Evolutionary conservation across 2,888 invertebrate species (phyloP).

Genomic region (Mythimna loreyi): DNA sequence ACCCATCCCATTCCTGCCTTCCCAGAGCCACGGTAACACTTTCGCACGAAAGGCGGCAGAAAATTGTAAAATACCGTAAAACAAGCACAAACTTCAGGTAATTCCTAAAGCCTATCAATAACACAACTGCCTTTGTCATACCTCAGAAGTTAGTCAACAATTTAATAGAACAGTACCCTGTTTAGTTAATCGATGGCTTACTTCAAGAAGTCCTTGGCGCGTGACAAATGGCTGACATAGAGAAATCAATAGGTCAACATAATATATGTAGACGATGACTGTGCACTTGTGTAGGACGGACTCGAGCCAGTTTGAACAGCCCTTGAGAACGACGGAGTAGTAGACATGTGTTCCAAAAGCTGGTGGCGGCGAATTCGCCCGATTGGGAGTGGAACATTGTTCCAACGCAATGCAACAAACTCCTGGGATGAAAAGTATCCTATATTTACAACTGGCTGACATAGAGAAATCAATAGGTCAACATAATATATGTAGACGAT

Average conservation of each 20-base stretch:
- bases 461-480: constrained; percentile 43
- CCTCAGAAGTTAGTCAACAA: not conserved
- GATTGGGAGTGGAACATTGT: too few species aligned
- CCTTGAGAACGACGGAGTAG: not conserved
- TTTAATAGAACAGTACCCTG: not conserved
- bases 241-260: constrained; percentile 39
- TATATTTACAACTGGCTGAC: constrained; percentile 30
- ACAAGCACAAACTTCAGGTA: too few species aligned
- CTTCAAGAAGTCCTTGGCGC: constrained; percentile 23
- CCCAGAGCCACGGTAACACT: too few species aligned
- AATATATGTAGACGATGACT: not conserved
- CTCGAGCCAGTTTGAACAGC: not conserved
- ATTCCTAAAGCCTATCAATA: too few species aligned
- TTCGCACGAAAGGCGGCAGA: too few species aligned
- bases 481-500: not conserved
- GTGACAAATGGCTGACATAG: constrained; percentile 32
- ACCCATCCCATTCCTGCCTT: too few species aligned
- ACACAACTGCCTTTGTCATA: too few species aligned
- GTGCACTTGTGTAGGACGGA: not conserved
- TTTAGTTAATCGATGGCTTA: constrained; percentile 17
- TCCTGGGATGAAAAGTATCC: too few species aligned
- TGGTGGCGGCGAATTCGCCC: too few species aligned
- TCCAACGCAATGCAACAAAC: too few species aligned
- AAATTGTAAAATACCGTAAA: too few species aligned
- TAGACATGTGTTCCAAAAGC: too few species aligned